A percentile compares a stretch with the other conserved stretches of the same genome.
Evolutionary conservation across 2,113 vertebrate genomes (phyloP).

Genomic region (Mionectes macconnelli): DNA sequence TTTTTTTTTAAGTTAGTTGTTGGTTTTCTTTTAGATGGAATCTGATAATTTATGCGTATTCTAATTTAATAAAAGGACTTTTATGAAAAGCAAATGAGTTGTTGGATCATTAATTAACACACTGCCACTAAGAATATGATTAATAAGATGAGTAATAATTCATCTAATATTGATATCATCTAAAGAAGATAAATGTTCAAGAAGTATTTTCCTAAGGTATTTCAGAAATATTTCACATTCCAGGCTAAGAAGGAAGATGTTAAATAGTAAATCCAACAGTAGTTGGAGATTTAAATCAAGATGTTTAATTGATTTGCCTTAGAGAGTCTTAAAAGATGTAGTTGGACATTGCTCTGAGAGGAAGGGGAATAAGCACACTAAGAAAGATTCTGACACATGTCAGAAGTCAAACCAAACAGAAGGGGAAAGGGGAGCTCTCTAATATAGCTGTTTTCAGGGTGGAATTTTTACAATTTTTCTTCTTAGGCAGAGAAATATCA

Average conservation of each 20-base stretch:
- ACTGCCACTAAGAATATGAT: neutral
- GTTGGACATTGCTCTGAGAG: neutral
- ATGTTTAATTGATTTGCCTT: neutral
- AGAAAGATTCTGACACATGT: neutral
- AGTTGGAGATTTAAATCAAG: neutral
- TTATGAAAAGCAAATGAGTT: neutral
- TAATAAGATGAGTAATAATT: neutral
- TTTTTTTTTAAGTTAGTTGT: neutral
- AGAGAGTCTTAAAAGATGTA: neutral
- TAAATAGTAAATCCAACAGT: neutral
- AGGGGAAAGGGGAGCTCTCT: neutral
- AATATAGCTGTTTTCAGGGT: accelerated
- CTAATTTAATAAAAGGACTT: neutral
- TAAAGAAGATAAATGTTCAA: neutral
- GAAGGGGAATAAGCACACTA: neutral
- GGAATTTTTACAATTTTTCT: neutral
- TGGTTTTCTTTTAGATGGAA: neutral
- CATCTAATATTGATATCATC: neutral
- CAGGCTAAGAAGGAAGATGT: neutral
- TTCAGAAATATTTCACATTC: neutral
- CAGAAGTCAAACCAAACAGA: neutral
- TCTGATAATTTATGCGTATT: neutral
- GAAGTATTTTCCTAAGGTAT: neutral
- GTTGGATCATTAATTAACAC: neutral
- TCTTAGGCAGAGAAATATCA: neutral